These are phyloP conservation scores for Myotis findleyi DNA, from an alignment of 2,797 vertebrate genomes.

Conservation along the genomic window DNA sequence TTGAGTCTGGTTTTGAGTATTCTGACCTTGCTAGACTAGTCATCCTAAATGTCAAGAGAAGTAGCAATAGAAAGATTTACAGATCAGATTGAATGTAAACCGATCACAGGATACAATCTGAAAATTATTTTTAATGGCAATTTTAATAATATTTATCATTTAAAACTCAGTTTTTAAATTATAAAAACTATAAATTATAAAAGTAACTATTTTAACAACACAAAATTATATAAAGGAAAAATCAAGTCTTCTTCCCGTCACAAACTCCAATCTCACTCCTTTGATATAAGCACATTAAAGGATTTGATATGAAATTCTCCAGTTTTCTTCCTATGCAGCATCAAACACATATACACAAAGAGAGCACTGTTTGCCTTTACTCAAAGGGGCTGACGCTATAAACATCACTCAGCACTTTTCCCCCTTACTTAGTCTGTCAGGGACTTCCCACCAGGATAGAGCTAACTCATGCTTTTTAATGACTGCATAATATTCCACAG, in stretches of 20 bases:
- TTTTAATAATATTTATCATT: constrained; percentile 27
- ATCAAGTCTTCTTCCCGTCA: not conserved
- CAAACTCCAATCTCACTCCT: not conserved
- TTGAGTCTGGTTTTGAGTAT: constrained; percentile 34
- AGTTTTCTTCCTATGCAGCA: not conserved
- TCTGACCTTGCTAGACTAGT: constrained; percentile 23
- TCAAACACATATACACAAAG: not conserved
- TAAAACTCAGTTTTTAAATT: constrained; percentile 35
- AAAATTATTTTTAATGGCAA: constrained; percentile 40
- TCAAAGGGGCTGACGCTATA: not conserved
- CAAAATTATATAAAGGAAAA: not conserved
- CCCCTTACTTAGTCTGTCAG: not conserved
- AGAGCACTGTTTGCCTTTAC: not conserved
- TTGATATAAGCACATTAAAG: not conserved
- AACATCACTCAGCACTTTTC: not conserved
- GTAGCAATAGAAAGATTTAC: not conserved
- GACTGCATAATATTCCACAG: not conserved
- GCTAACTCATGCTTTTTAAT: not conserved
- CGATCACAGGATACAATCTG: not conserved
- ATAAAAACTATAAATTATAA: constrained; percentile 34
- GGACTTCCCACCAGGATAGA: not conserved
- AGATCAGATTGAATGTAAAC: not conserved
- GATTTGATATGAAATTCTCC: not conserved
- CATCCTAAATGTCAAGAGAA: constrained; percentile 50
- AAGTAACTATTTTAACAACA: constrained; percentile 33